phyloP scores from a whole-genome alignment of 1,140 invertebrate genomes.

The Nymphalis io region DNA sequence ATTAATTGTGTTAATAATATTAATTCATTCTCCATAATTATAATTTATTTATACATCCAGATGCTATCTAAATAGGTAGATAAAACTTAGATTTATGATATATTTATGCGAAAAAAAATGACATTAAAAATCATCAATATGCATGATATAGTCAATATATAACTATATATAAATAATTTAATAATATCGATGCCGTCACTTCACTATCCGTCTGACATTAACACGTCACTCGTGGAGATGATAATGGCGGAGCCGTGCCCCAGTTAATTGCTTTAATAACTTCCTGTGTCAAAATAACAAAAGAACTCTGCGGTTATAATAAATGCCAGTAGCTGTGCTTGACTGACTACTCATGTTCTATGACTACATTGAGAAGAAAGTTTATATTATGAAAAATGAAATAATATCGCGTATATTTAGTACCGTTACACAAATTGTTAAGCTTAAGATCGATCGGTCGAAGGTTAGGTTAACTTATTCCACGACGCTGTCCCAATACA shows the following conservation, averaged over 20 bases:
- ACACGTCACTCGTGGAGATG: slow-evolving; percentile 79
- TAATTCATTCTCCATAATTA: too few species aligned
- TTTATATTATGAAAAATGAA: not conserved
- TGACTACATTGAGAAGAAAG: slow-evolving; percentile 23
- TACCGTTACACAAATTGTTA: too few species aligned
- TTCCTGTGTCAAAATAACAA: slow-evolving; percentile 81
- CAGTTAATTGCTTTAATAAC: slow-evolving; percentile 80
- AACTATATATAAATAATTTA: slow-evolving; percentile 12
- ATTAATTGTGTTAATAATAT: too few species aligned
- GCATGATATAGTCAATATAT: not conserved
- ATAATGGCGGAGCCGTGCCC: slow-evolving; percentile 78
- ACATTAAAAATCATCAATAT: not conserved
- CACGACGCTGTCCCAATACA: too few species aligned
- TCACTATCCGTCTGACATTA: slow-evolving; percentile 71
- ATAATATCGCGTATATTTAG: not conserved
- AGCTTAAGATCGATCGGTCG: too few species aligned
- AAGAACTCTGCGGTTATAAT: slow-evolving; percentile 57
- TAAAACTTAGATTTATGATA: too few species aligned
- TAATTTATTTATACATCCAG: too few species aligned
- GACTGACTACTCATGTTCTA: slow-evolving; percentile 13
- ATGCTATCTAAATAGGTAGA: too few species aligned
- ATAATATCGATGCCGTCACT: slow-evolving; percentile 42
- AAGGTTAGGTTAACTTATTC: too few species aligned
- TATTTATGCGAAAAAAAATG: too few species aligned
- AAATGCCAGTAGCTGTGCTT: slow-evolving; percentile 36